Percentiles rank a stretch among this genome's conserved stretches.
These are phyloP conservation scores for Cephus sareptanus DNA, from an alignment of 2,888 invertebrate genomes.

Conservation along the genomic window DNA sequence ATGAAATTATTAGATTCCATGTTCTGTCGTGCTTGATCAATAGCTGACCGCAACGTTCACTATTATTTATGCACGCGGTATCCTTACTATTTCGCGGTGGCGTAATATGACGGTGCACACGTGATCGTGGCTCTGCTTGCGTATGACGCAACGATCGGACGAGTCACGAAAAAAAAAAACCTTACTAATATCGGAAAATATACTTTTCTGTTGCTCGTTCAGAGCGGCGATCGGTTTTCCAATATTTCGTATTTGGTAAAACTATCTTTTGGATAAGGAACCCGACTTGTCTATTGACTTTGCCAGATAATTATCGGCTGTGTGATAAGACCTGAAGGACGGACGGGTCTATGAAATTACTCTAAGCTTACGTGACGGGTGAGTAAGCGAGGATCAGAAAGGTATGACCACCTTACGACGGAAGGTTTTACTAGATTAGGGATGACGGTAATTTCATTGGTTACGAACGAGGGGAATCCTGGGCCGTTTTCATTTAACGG, in stretches of 20 bases:
- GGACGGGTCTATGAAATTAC: neutral
- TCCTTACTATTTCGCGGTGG: neutral
- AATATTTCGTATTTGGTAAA: neutral
- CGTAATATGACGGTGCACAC: neutral
- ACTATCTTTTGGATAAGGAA: neutral
- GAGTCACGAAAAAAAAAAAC: neutral
- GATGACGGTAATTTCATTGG: slow-evolving; percentile 3
- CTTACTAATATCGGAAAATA: neutral
- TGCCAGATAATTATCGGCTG: neutral
- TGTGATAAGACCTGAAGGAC: neutral
- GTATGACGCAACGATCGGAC: neutral
- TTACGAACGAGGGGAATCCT: neutral
- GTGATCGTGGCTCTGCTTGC: neutral
- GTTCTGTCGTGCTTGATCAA: neutral
- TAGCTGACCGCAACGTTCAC: neutral
- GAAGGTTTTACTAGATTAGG: neutral
- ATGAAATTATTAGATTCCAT: neutral
- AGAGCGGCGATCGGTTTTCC: neutral
- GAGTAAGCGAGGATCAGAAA: neutral
- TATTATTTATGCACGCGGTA: neutral
- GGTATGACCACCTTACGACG: neutral
- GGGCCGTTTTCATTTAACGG: neutral
- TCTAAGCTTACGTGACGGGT: neutral
- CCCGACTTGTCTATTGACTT: neutral
- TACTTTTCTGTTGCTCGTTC: neutral